Base-by-base conservation (phyloP, 2,888 invertebrate genomes). In the Pseudanteris insignis region DNA sequence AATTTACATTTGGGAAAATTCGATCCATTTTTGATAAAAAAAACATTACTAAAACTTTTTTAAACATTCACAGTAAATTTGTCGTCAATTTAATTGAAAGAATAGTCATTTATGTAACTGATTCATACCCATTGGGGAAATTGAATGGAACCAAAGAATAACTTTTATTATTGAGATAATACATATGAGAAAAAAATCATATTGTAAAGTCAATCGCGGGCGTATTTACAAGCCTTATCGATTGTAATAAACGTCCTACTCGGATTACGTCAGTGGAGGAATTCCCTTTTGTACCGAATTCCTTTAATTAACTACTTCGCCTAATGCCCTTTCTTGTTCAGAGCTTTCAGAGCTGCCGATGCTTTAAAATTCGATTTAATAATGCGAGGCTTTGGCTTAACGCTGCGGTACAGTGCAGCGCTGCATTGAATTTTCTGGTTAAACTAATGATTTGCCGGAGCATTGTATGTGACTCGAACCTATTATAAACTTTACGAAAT, bases 301-400 rank as follows among this genome's bases (percentile, higher is more conserved):
- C 57, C 34, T 54, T 37, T 32, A 46, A 40, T 46, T 41, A 47
- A 55, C 41, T 48, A 40, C 37, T 50, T 40, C 46, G 46, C 61
- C 50, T 61, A 41, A 50, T 58, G 50, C 61, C 54, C 50, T 37
- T 55, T 37, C 54, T 57, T 59, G 44, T 65, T 59, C 47, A 48
- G 50, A 53, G 65, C 65, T 51, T 65, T 51, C 25, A 41, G 47
- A 62, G 41, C 55, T 54, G 38, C 50, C 54, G 13, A 50, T 44
- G 50, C 61, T 55, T 61, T 51, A 30, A 55, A 59, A 54, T 62
- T 55, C 48, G 38, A 62, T 43, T 46, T 59, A 36, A 28, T 59
- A 54, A 54, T 44, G 38, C 55, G 26, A 55, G 44, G 62, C 61
- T 65, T 64, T 64, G 38, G 64, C 61, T 57, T 60, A 54, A 53